phyloP scores from a whole-genome alignment of 2,888 invertebrate genomes.

The Drosophila mimica region DNA sequence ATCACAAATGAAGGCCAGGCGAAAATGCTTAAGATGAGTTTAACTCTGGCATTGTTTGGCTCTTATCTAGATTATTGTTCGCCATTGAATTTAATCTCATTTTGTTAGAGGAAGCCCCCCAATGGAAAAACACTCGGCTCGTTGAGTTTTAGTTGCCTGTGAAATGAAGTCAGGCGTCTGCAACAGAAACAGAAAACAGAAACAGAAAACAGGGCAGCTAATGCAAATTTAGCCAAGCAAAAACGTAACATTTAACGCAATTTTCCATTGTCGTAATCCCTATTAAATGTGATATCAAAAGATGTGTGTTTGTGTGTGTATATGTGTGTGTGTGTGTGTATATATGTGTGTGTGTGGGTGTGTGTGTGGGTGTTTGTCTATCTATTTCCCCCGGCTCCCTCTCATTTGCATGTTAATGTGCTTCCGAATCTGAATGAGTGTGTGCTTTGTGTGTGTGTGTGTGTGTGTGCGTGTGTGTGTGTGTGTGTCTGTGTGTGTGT shows the following conservation, averaged over 20 bases:
- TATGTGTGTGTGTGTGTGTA: background rate
- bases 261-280: constrained; percentile 74
- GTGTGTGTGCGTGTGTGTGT: constrained; percentile 21
- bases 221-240: constrained; percentile 64
- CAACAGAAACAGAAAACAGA: constrained; percentile 9
- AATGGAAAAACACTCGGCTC: background rate
- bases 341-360: constrained; percentile 3
- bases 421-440: constrained; percentile 67
- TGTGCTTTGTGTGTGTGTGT: constrained; percentile 30
- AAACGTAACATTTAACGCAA: constrained; percentile 72
- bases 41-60: constrained; percentile 12
- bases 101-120: constrained; percentile 12
- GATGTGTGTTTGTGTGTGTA: constrained; percentile 8
- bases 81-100: constrained; percentile 39
- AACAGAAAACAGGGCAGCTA: constrained; percentile 35
- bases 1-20: background rate
- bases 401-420: constrained; percentile 1
- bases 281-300: constrained; percentile 59
- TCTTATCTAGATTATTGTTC: constrained; percentile 29
- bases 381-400: background rate
- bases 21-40: constrained; percentile 1
- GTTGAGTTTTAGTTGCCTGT: constrained; percentile 31
- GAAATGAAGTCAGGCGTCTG: constrained; percentile 20
- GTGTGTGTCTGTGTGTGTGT: constrained; percentile 35
- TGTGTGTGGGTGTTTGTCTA: constrained; percentile 5